Percentiles rank a stretch among this genome's conserved stretches.
Evolutionary conservation across 2,113 vertebrate genomes (phyloP).

Genomic region (Elaphurus davidianus): DNA sequence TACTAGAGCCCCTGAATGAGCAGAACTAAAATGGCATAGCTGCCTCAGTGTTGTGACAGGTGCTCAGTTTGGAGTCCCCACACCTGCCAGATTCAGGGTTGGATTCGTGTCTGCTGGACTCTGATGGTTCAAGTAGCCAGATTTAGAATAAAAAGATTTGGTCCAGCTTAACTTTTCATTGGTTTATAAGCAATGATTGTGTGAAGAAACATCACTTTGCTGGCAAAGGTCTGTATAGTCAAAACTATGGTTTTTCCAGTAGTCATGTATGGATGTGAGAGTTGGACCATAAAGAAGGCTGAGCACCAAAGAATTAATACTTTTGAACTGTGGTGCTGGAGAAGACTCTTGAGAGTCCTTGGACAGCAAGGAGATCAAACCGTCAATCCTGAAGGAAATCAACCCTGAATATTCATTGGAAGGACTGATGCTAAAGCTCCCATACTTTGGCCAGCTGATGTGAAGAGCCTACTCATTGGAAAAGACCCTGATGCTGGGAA

Average conservation of each 20-base stretch:
- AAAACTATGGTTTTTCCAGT: background rate
- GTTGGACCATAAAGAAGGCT: background rate
- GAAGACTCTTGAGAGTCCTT: background rate
- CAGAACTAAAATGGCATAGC: background rate
- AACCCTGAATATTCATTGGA: background rate
- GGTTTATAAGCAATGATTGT: background rate
- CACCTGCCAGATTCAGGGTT: background rate
- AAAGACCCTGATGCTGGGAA: background rate
- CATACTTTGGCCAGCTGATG: background rate
- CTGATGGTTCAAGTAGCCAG: background rate
- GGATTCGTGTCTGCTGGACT: background rate
- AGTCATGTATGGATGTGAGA: background rate
- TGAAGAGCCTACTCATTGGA: background rate
- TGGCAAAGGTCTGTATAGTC: background rate
- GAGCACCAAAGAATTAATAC: accelerated
- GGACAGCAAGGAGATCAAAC: background rate
- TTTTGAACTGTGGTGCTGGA: background rate
- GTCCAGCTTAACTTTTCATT: background rate
- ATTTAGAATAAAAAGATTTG: background rate
- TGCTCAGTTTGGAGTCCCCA: background rate
- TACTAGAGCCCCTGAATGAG: background rate
- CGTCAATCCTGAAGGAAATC: background rate
- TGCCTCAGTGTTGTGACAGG: background rate
- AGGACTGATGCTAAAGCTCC: background rate
- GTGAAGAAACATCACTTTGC: background rate